phyloP scores from a whole-genome alignment of 2,888 invertebrate genomes.

The Eudemis profundana region DNA sequence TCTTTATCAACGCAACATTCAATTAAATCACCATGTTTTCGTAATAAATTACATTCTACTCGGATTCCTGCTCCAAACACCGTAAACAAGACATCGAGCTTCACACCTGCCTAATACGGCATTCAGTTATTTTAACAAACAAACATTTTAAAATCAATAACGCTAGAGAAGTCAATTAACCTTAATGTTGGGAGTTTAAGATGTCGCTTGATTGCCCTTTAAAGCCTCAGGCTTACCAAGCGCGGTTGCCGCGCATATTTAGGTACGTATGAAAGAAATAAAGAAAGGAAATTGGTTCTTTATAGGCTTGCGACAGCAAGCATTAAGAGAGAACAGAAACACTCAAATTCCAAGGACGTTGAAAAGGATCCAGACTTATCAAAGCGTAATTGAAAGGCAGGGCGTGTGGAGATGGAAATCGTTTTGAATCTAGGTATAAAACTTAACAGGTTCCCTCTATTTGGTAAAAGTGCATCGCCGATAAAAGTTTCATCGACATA shows the following conservation, averaged over 20 bases:
- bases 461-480: too few species aligned
- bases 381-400: too few species aligned
- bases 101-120: conserved; percentile 49
- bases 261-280: background rate
- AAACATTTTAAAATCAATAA: conserved; percentile 64
- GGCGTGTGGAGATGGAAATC: too few species aligned
- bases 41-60: conserved; percentile 7
- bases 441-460: too few species aligned
- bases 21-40: background rate
- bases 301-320: too few species aligned
- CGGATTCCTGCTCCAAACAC: conserved; percentile 1
- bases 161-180: conserved; percentile 68
- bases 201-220: conserved; percentile 51
- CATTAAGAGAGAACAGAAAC: too few species aligned
- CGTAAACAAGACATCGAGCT: conserved; percentile 16
- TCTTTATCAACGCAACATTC: background rate
- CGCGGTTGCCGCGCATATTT: background rate
- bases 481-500: too few species aligned
- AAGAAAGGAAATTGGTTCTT: too few species aligned
- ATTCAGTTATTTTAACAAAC: conserved; percentile 58
- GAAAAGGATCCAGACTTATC: too few species aligned
- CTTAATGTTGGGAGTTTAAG: conserved; percentile 59
- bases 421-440: too few species aligned
- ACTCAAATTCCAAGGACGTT: too few species aligned
- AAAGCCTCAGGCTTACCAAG: conserved; percentile 55